These are phyloP conservation scores for Sebastes umbrosus DNA, from an alignment of 2,797 vertebrate species.

Conservation along the genomic window DNA sequence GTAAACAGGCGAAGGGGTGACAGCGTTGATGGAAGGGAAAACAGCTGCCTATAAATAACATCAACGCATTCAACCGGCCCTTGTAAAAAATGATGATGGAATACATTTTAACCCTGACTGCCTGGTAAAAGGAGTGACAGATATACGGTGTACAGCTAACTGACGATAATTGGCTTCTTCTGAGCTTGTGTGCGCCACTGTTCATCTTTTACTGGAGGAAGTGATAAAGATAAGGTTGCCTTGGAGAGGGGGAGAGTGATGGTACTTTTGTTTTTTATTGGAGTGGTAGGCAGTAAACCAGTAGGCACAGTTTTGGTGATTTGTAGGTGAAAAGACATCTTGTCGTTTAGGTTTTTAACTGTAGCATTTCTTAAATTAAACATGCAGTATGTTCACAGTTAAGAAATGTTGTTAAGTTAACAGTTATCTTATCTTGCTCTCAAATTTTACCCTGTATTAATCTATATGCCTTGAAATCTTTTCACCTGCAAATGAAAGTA, in stretches of 20 bases:
- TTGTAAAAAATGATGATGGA: conserved; percentile 74
- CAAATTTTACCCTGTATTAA: background rate
- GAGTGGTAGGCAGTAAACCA: background rate
- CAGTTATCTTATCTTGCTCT: background rate
- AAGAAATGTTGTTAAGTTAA: background rate
- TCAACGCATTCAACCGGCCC: conserved; percentile 50
- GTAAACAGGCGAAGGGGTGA: conserved; percentile 55
- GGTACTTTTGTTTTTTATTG: conserved; percentile 2
- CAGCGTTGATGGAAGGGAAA: conserved; percentile 69
- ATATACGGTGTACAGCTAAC: conserved; percentile 66
- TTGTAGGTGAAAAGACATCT: background rate
- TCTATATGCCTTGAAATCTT: background rate
- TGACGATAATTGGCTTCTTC: conserved; percentile 65
- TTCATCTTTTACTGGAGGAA: conserved; percentile 26
- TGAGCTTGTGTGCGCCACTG: conserved; percentile 16
- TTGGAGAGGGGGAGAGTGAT: conserved; percentile 10
- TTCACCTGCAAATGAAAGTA: background rate
- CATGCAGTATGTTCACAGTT: background rate
- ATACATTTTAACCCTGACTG: conserved; percentile 71
- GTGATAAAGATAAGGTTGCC: conserved; percentile 48
- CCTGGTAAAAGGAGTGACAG: conserved; percentile 69
- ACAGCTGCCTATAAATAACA: conserved; percentile 77
- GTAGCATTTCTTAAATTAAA: background rate
- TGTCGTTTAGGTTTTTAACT: background rate
- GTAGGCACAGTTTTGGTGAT: background rate